phyloP scores from a whole-genome alignment of 2,888 invertebrate species.

The Sinelater perroti region DNA sequence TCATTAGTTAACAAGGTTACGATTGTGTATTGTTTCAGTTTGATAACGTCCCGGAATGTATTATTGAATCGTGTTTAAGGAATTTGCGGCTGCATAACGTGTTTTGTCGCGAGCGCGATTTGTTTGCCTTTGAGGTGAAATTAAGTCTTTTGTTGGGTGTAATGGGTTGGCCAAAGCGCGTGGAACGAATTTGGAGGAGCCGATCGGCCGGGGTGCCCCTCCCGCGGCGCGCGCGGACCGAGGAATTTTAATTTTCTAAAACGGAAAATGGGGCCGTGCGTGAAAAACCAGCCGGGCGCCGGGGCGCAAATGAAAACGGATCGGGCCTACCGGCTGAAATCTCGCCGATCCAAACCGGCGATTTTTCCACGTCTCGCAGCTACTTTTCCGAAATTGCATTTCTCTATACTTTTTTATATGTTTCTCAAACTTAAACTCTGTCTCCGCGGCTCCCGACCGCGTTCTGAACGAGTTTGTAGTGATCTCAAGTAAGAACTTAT shows the following conservation, averaged over 20 bases:
- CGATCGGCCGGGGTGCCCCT: constrained; percentile 12
- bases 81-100: constrained; percentile 29
- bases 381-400: constrained; percentile 44
- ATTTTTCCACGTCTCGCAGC: constrained; percentile 47
- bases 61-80: constrained; percentile 37
- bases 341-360: constrained; percentile 46
- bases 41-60: constrained; percentile 44
- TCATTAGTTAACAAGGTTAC: constrained; percentile 51
- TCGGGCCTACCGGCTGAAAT: constrained; percentile 40
- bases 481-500: background rate
- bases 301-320: constrained; percentile 32
- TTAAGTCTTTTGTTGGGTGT: constrained; percentile 26
- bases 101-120: constrained; percentile 21
- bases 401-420: constrained; percentile 41
- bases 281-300: too few species aligned
- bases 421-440: constrained; percentile 41
- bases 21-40: constrained; percentile 54
- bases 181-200: background rate
- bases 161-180: constrained; percentile 6
- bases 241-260: too few species aligned
- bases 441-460: constrained; percentile 19
- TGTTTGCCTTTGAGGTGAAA: constrained; percentile 28
- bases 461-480: constrained; percentile 13
- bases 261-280: too few species aligned
- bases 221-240: background rate